Conservation (phyloP, 2,113 vertebrate genomes). For the Edolisoma coerulescens region DNA sequence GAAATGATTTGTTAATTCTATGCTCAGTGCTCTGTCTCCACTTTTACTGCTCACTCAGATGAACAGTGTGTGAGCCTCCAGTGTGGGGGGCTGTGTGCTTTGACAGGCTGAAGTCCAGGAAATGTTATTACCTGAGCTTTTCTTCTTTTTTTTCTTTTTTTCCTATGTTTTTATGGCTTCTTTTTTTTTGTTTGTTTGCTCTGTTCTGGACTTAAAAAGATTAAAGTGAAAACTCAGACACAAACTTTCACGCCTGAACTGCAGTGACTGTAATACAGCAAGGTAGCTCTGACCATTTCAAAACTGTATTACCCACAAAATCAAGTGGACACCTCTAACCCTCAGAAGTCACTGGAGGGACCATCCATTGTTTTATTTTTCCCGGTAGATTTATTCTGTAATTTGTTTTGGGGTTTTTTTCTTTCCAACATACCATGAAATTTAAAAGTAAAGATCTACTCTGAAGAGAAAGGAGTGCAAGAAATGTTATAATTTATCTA, state of each 20-base stretch:
- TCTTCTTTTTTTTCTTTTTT: no score
- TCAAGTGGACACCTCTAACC: not conserved
- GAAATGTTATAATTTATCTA: not conserved
- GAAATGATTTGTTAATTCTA: not conserved
- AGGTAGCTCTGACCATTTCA: not conserved
- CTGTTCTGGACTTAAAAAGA: not conserved
- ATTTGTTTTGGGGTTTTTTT: not conserved
- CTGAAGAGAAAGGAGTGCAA: not conserved
- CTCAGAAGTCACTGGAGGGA: not conserved
- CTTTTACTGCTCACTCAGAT: not conserved
- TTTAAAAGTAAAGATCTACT: not conserved
- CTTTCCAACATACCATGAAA: not conserved
- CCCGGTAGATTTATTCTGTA: not conserved
- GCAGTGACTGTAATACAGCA: not conserved
- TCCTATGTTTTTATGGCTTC: no score
- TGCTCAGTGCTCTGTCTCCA: not conserved
- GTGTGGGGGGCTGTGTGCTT: not conserved
- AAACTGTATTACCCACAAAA: not conserved
- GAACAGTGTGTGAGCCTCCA: not conserved
- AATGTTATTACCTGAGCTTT: not conserved
- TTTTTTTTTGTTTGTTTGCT: not conserved
- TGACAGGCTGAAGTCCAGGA: not conserved
- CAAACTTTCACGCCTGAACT: not conserved
- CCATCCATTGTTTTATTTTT: not conserved
- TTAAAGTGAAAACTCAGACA: not conserved